phyloP scores from a whole-genome alignment of 2,888 invertebrate species.

The Meteorus cinctellus region DNA sequence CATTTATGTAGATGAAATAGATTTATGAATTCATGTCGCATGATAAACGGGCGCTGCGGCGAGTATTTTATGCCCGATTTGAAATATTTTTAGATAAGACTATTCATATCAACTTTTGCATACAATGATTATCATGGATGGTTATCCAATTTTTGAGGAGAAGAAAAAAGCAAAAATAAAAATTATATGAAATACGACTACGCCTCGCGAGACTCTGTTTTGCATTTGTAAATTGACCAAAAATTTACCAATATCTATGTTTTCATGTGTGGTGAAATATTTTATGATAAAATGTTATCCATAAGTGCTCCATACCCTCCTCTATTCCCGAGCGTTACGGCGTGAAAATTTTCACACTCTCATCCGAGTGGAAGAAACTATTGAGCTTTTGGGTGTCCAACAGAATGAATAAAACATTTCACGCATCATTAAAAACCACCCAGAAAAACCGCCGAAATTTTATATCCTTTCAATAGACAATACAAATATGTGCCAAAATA shows the following conservation, averaged over 20 bases:
- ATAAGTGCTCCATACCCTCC: background rate
- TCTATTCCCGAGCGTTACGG: background rate
- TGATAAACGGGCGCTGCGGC: slow-evolving; percentile 71
- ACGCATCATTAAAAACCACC: background rate
- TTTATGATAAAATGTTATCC: background rate
- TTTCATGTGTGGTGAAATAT: background rate
- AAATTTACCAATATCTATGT: too few species aligned
- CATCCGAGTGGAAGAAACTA: background rate
- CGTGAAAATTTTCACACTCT: background rate
- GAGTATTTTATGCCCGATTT: slow-evolving; percentile 54
- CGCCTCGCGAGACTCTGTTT: slow-evolving; percentile 10
- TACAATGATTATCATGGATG: slow-evolving; percentile 20
- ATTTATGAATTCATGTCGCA: slow-evolving; percentile 68
- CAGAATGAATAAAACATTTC: background rate
- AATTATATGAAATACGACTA: slow-evolving; percentile 16
- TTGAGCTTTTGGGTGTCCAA: background rate
- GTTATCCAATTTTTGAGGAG: slow-evolving; percentile 1
- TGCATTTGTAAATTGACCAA: background rate
- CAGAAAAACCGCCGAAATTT: background rate
- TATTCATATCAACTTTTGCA: slow-evolving; percentile 22
- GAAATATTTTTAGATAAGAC: background rate
- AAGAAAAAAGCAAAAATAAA: background rate
- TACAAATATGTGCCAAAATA: too few species aligned
- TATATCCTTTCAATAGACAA: too few species aligned
- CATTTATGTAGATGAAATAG: slow-evolving; percentile 58